phyloP scores from a whole-genome alignment of 2,888 invertebrate genomes.

The Lasioglossum leucozonium region DNA sequence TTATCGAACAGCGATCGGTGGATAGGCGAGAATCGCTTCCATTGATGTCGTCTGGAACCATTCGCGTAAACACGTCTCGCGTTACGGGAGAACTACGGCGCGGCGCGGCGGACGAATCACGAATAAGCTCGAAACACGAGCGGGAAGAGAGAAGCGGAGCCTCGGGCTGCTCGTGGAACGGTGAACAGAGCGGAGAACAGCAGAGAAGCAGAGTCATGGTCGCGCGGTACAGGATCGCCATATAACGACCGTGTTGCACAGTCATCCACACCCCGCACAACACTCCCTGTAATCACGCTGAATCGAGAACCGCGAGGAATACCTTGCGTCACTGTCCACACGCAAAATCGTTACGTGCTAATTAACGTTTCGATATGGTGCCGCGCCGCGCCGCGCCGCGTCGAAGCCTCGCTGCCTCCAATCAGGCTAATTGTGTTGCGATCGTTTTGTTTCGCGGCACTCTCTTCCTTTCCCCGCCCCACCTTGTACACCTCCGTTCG shows the following conservation, averaged over 20 bases:
- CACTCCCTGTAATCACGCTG: conserved; percentile 70
- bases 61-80: conserved; percentile 69
- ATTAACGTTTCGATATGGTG: conserved; percentile 77
- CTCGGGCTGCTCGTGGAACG: conserved; percentile 50
- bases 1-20: not conserved
- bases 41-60: conserved; percentile 61
- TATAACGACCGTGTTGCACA: conserved; percentile 77
- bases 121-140: not conserved
- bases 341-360: conserved; percentile 77
- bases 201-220: conserved; percentile 75
- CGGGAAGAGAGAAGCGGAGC: conserved; percentile 23
- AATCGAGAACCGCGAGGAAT: conserved; percentile 67
- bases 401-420: conserved; percentile 71
- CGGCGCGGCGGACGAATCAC: not conserved
- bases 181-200: not conserved
- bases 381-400: conserved; percentile 73
- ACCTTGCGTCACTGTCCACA: conserved; percentile 78
- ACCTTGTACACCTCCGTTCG: not conserved
- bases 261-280: conserved; percentile 73
- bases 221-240: conserved; percentile 76
- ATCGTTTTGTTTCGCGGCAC: conserved; percentile 59
- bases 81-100: conserved; percentile 51
- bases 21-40: conserved; percentile 2
- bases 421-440: conserved; percentile 71
- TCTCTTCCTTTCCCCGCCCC: too few relatives aligned